Percentiles rank a stretch among this genome's conserved stretches.
Evolutionary conservation across 2,888 invertebrate genomes (phyloP).

Genomic region (Nineta flava): DNA sequence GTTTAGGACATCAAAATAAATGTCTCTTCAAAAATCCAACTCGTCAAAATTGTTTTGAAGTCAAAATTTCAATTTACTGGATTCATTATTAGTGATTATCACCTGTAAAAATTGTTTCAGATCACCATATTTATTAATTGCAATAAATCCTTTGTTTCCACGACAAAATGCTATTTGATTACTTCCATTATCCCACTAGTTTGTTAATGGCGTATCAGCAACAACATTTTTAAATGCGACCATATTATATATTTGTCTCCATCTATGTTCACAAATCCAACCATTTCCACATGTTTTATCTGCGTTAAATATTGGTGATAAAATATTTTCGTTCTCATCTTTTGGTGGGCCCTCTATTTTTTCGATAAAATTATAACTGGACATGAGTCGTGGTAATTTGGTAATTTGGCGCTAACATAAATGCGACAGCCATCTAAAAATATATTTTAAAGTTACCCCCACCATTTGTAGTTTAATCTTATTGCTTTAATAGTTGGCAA

Average conservation of each 20-base stretch:
- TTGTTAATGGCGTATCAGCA: slow-evolving; percentile 33
- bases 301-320: slow-evolving; percentile 45
- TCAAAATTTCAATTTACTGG: no score
- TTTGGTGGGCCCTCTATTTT: slow-evolving; percentile 54
- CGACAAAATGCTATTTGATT: slow-evolving; percentile 77
- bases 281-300: slow-evolving; percentile 52
- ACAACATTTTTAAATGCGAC: slow-evolving; percentile 58
- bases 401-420: slow-evolving; percentile 78
- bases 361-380: slow-evolving; percentile 56
- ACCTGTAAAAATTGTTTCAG: slow-evolving; percentile 45
- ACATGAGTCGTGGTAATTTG: slow-evolving; percentile 61
- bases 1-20: no score
- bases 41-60: no score
- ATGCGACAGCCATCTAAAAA: slow-evolving; percentile 52
- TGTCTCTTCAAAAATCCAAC: no score
- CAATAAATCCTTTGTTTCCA: slow-evolving; percentile 59
- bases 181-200: slow-evolving; percentile 70
- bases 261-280: slow-evolving; percentile 75
- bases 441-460: no score
- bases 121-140: slow-evolving; percentile 51
- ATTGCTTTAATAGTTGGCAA: no score
- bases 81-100: no score
- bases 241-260: slow-evolving; percentile 70
- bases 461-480: no score
- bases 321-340: slow-evolving; percentile 42